Base-by-base conservation (phyloP, 2,113 vertebrate species). In the Ivindomyrus marchei region DNA sequence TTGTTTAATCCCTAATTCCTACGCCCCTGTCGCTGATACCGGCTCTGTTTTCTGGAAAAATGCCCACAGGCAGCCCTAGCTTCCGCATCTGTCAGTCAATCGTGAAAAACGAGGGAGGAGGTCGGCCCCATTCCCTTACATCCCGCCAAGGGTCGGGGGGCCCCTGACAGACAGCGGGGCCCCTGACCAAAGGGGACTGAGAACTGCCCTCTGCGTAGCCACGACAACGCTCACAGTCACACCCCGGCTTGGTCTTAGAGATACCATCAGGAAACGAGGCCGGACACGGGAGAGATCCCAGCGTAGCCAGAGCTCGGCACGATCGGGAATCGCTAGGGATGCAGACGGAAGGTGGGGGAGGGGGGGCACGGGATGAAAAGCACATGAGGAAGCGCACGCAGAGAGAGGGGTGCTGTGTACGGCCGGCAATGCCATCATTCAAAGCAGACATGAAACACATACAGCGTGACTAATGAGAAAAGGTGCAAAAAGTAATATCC, bases 381-480 rank as follows among this genome's bases (percentile, higher is more conserved):
- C 21, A 85, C 74, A 80, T 5, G 13, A 42, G 31, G 36, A 80
- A 80, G 36, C 5, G 13, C 31, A 80, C 19, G 6, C 2, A 11
- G 62, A 66, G n/a, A 70, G 62, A 31, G 62, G 62, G 62, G 36
- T 42, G 74, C 36, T 80, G 31, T 27, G 83, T n/a, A n/a, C 83
- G 5, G 9, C 45, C 4, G 74, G 66, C 66, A 36, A 36, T 13
- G 6, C 62, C 62, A 31, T 74, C 66, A 74, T 36, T 27, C 66
- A 74, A 10, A 36, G 66, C 66, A 36, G 66, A 74, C n/a, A 15
- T 74, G 66, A 74, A 74, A 74, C n/a, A 31, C 66, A 31, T 27
- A 70, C 66, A 88, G 39, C 36, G 84, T 87, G 87, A 90, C 84
- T 91, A 91, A 91, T 92, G 39, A 90, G 88, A 92, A 85, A 91